phyloP scores from a whole-genome alignment of 2,888 invertebrate genomes.

The Silvanus unidentatus region DNA sequence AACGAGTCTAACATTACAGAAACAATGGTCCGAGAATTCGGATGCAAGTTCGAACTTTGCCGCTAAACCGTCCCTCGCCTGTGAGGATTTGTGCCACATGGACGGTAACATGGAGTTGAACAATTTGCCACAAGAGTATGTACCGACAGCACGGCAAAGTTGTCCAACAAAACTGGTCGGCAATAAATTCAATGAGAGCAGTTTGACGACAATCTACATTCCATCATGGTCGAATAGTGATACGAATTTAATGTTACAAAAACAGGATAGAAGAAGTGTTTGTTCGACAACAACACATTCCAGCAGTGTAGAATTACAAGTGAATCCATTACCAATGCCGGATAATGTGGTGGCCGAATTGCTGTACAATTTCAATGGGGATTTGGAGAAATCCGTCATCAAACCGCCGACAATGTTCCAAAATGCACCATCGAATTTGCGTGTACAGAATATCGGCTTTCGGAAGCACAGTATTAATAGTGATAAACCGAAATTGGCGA shows the following conservation, averaged over 20 bases:
- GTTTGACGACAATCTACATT: conserved; percentile 52
- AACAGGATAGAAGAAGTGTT: conserved; percentile 17
- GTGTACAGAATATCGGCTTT: conserved; percentile 37
- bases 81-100: conserved; percentile 63
- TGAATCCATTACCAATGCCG: conserved; percentile 48
- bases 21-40: conserved; percentile 51
- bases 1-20: conserved; percentile 43
- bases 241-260: conserved; percentile 34
- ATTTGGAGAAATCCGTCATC: conserved; percentile 34
- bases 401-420: conserved; percentile 57
- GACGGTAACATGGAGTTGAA: conserved; percentile 55
- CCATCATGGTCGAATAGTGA: conserved; percentile 49
- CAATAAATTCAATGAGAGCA: conserved; percentile 53
- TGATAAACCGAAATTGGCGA: conserved; percentile 50
- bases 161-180: conserved; percentile 60
- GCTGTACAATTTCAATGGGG: conserved; percentile 48
- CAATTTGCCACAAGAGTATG: conserved; percentile 29
- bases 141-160: conserved; percentile 54
- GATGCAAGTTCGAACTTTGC: conserved; percentile 57
- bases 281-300: conserved; percentile 49
- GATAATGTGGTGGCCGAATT: conserved; percentile 52
- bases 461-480: conserved; percentile 55
- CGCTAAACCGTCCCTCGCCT: conserved; percentile 56
- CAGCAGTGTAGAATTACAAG: conserved; percentile 53
- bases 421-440: conserved; percentile 27